These are phyloP conservation scores for Xestia xanthographa DNA, from an alignment of 2,888 invertebrate genomes.

Conservation along the genomic window DNA sequence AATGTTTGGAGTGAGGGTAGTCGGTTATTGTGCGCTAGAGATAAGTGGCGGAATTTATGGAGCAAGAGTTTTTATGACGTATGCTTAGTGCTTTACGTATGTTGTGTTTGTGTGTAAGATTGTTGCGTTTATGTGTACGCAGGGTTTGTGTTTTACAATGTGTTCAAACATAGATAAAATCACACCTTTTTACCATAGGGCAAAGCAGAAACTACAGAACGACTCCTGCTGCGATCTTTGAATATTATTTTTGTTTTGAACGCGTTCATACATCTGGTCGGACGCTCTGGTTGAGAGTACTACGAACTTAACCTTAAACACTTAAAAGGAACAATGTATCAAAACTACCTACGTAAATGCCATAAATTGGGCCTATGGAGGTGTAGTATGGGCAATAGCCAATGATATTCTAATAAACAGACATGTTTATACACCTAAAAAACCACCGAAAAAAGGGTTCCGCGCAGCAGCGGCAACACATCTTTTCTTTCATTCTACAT, in stretches of 20 bases:
- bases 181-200: not conserved
- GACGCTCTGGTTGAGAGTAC: not conserved
- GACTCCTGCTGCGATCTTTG: not conserved
- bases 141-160: not conserved
- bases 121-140: conserved; percentile 25
- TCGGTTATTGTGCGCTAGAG: conserved; percentile 48
- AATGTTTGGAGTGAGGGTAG: conserved; percentile 58
- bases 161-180: not conserved
- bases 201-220: not conserved
- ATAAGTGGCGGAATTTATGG: conserved; percentile 46
- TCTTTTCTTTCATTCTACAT: too few species aligned
- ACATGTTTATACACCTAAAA: too few species aligned
- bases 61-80: conserved; percentile 48
- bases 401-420: too few species aligned
- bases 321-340: too few species aligned
- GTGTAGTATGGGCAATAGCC: too few species aligned
- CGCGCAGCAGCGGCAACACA: too few species aligned
- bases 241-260: not conserved
- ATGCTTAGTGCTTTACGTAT: conserved; percentile 25
- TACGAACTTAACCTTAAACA: too few species aligned
- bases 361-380: too few species aligned
- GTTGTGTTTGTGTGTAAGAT: conserved; percentile 19
- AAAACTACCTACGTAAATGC: too few species aligned
- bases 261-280: not conserved
- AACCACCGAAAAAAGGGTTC: too few species aligned